Evolutionary conservation across 2,888 invertebrate species (phyloP), one percentile per base, ranked within the genome.

Genomic region (Panzeria rudis): DNA sequence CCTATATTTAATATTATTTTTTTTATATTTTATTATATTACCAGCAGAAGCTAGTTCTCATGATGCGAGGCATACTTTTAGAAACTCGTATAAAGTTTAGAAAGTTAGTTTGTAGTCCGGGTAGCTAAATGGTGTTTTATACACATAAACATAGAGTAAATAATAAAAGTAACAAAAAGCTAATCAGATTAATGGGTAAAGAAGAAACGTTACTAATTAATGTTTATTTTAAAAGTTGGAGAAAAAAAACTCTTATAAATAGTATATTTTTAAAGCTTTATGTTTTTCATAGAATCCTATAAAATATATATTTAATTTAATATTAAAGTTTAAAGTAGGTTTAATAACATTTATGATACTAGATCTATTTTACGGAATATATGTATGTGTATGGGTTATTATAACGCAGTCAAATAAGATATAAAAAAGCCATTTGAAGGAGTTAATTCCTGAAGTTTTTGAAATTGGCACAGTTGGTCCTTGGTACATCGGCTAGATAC

Each of bases 171-270:
- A 11, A 52, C 17, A 13, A 44, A 64, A 54, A 71, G 62, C 44
- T 79, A 79, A 79, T 79, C 52, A 79, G 41, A 32, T 47, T 79
- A 79, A 72, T 72, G 54, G 71, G 20, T 23, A 61, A 47, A 47
- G n/a, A 32, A 29, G 6, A 56, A 71, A 35, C 50, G 6, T 25
- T 13, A 50, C 23, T 41, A 35, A 61, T 47, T 17, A 73, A 50
- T 35, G 25, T 13, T 50, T 73, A 35, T 50, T 73, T 73, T 47
- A 61, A 13, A 47, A 61, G 20, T 47, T 35, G 0, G 20, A 71
- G 4, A 38, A 25, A 3, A 59, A 17, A 44, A 41, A 41, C 3
- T 41, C n/a, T n/a, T n/a, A n/a, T n/a, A n/a, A n/a, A n/a, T n/a
- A n/a, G n/a, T n/a, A n/a, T n/a, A n/a, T n/a, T n/a, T n/a, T n/a